These are phyloP conservation scores for Semibalanus balanoides DNA, from an alignment of 1,140 invertebrate genomes.

Conservation along the genomic window DNA sequence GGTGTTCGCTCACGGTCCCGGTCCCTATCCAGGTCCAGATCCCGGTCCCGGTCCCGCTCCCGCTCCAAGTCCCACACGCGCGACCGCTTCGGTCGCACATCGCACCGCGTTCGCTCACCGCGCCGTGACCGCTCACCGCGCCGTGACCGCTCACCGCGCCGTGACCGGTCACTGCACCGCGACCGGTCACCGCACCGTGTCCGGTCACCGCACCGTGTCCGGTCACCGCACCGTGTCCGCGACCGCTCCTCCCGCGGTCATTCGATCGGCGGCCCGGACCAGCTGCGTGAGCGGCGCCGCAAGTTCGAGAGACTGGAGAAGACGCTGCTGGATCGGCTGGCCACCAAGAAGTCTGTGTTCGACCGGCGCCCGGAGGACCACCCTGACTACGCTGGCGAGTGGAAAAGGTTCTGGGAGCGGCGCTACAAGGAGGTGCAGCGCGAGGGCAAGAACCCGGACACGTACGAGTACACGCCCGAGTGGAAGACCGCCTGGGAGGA, in stretches of 20 bases:
- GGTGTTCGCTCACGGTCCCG: no score
- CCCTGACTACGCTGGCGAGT: slow-evolving; percentile 66
- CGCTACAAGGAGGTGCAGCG: slow-evolving; percentile 62
- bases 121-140: not conserved
- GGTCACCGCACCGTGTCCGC: not conserved
- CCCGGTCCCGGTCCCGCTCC: no score
- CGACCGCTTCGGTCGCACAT: no score
- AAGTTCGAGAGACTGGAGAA: not conserved
- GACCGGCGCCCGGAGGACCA: slow-evolving; percentile 72
- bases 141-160: not conserved
- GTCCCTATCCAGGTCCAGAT: no score
- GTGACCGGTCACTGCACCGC: not conserved
- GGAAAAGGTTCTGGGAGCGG: slow-evolving; percentile 69
- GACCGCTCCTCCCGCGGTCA: no score
- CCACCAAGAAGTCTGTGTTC: slow-evolving; percentile 28
- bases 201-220: not conserved
- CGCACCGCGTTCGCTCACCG: not conserved
- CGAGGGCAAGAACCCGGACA: slow-evolving; percentile 55
- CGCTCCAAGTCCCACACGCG: not conserved
- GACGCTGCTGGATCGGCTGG: slow-evolving; percentile 3
- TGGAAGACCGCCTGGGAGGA: slow-evolving; percentile 71
- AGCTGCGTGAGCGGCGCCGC: not conserved
- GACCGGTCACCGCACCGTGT: no score
- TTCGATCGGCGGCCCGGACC: no score
- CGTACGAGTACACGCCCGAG: slow-evolving; percentile 68